These are phyloP conservation scores for Aplysina aerophoba DNA, from an alignment of 37 sponge, comb jelly and placozoan genomes.

Conservation along the genomic window DNA sequence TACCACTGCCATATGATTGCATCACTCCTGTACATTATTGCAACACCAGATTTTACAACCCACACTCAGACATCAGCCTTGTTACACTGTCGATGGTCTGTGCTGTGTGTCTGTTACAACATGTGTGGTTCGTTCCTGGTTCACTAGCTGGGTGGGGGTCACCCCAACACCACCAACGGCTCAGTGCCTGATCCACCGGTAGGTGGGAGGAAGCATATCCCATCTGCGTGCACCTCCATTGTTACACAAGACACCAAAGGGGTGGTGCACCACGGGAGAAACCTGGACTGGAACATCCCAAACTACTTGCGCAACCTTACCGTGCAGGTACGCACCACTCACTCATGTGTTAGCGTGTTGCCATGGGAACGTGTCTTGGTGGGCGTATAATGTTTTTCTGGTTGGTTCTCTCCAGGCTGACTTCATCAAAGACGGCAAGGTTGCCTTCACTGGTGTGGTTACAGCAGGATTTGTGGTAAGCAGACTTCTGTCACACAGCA, in stretches of 20 bases:
- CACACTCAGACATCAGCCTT: no score
- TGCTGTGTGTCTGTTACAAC: no score
- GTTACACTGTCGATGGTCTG: no score
- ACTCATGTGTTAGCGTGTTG: not conserved
- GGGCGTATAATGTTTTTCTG: not conserved
- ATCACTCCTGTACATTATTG: no score
- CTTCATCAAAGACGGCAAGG: constrained; percentile 26
- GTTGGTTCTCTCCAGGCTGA: constrained; percentile 37
- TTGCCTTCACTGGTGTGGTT: constrained; percentile 52
- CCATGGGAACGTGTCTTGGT: not conserved
- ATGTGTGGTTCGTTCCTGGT: no score
- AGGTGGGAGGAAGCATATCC: not conserved
- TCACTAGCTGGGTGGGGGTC: constrained; percentile 69
- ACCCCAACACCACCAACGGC: constrained; percentile 65
- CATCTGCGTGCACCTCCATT: constrained; percentile 71
- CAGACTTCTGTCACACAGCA: no score
- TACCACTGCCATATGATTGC: no score
- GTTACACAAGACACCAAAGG: constrained; percentile 56
- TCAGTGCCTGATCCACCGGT: constrained; percentile 5
- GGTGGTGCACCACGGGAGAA: constrained; percentile 59
- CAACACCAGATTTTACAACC: no score
- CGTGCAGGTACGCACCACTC: constrained; percentile 46
- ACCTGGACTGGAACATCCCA: constrained; percentile 80
- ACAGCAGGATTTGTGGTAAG: constrained; percentile 72
- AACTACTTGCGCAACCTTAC: constrained; percentile 63